A percentile compares a stretch with the other conserved stretches of the same genome.
phyloP scores from a whole-genome alignment of 2,113 vertebrate species.

The Pandion haliaetus region DNA sequence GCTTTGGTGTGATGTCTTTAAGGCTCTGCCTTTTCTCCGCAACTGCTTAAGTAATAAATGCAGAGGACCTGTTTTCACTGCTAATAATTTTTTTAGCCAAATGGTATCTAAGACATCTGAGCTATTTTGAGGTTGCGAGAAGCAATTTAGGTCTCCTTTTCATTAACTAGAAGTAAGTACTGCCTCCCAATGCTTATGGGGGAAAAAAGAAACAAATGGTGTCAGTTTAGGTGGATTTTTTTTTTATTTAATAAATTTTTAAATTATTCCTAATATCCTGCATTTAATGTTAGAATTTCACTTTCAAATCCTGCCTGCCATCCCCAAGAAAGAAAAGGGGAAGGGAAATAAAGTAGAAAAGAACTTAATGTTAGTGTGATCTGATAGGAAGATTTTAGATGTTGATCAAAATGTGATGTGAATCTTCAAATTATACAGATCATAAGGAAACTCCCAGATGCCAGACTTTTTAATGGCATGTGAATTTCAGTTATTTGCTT shows the following conservation, averaged over 20 bases:
- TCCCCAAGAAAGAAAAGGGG: neutral
- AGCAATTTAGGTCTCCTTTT: neutral
- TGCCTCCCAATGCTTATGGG: neutral
- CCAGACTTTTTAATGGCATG: neutral
- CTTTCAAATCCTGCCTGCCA: neutral
- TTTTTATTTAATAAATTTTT: neutral
- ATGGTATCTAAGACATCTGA: neutral
- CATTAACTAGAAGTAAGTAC: neutral
- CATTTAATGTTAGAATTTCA: neutral
- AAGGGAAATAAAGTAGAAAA: neutral
- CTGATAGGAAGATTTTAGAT: neutral
- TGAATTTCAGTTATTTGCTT: neutral
- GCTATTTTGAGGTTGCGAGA: constrained; percentile 23
- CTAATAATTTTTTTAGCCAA: constrained; percentile 23
- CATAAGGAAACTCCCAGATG: neutral
- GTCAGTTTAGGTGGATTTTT: neutral
- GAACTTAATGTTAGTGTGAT: neutral
- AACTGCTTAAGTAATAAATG: neutral
- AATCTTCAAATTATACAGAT: neutral
- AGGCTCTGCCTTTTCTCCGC: neutral
- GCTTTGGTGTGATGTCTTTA: neutral
- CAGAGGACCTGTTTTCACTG: neutral
- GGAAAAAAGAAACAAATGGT: neutral
- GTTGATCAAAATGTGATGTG: neutral
- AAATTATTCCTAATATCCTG: neutral